These are phyloP conservation scores for Embiotoca jacksoni DNA, from an alignment of 2,113 vertebrate species.

Conservation along the genomic window DNA sequence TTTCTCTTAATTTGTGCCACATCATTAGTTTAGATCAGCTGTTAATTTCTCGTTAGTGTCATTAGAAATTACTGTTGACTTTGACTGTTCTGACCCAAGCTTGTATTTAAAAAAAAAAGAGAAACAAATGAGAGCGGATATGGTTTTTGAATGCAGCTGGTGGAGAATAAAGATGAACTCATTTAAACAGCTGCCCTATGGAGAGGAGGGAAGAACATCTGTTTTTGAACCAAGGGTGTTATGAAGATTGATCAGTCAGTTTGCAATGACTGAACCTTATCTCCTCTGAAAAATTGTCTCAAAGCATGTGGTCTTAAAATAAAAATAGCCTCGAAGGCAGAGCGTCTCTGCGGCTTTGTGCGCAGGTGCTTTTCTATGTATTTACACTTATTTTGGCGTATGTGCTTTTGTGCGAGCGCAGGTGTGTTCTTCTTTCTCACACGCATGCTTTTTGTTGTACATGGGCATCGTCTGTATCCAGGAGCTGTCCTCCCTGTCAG, in stretches of 20 bases:
- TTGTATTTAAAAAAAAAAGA: constrained; percentile 18
- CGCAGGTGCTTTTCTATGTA: constrained; percentile 41
- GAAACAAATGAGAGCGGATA: constrained; percentile 15
- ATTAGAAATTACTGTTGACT: constrained; percentile 32
- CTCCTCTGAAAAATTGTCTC: constrained; percentile 57
- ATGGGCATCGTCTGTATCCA: constrained; percentile 32
- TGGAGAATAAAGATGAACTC: constrained; percentile 37
- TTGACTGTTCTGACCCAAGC: constrained; percentile 48
- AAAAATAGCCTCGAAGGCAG: constrained; percentile 45
- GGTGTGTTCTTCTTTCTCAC: constrained; percentile 22
- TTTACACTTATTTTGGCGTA: neutral
- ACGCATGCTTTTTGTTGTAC: constrained; percentile 12
- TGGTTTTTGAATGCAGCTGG: constrained; percentile 24
- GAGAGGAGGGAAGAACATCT: constrained; percentile 43
- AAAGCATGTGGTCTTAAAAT: constrained; percentile 65
- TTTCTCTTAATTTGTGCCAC: constrained; percentile 66
- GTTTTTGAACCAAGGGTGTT: constrained; percentile 61
- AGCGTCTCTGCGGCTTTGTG: constrained; percentile 27
- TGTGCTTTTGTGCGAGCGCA: neutral
- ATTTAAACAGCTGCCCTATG: constrained; percentile 35
- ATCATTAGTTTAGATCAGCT: constrained; percentile 63
- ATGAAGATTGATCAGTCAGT: constrained; percentile 80
- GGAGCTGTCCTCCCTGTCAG: constrained; percentile 57
- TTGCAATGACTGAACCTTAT: constrained; percentile 68
- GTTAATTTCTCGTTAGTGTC: constrained; percentile 20